Percentiles rank a stretch among this genome's conserved stretches.
phyloP scores from a whole-genome alignment of 2,888 invertebrate species.

The Mythimna loreyi region DNA sequence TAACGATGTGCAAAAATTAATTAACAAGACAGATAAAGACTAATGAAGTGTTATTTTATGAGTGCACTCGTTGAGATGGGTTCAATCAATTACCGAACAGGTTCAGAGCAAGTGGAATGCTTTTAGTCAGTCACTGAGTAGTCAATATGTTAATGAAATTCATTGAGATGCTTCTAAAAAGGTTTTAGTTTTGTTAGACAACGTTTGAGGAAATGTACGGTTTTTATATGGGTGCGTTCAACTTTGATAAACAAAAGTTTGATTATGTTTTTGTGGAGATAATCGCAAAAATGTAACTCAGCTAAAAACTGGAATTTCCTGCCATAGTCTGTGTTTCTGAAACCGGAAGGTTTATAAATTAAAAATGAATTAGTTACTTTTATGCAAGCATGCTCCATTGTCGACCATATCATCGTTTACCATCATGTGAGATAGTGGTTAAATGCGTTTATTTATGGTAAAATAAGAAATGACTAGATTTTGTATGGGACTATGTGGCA shows the following conservation, averaged over 20 bases:
- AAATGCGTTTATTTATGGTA: too few species aligned
- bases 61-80: slow-evolving; percentile 45
- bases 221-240: not conserved
- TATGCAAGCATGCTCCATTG: too few species aligned
- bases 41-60: slow-evolving; percentile 66
- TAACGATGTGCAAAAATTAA: slow-evolving; percentile 45
- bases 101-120: slow-evolving; percentile 31
- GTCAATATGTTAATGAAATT: slow-evolving; percentile 30
- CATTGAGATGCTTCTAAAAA: slow-evolving; percentile 3
- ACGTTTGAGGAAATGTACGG: not conserved
- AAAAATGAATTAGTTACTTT: too few species aligned
- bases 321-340: too few species aligned
- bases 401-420: too few species aligned
- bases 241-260: not conserved
- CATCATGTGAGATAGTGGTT: too few species aligned
- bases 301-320: too few species aligned
- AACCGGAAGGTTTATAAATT: too few species aligned
- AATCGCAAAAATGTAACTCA: not conserved
- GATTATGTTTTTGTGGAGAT: not conserved
- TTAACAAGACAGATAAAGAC: slow-evolving; percentile 63
- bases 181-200: slow-evolving; percentile 3
- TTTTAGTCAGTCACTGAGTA: slow-evolving; percentile 41
- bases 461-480: not conserved
- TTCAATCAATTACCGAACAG: slow-evolving; percentile 58
- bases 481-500: too few species aligned